phyloP scores from a whole-genome alignment of 2,797 vertebrate species.

The Emys orbicularis region DNA sequence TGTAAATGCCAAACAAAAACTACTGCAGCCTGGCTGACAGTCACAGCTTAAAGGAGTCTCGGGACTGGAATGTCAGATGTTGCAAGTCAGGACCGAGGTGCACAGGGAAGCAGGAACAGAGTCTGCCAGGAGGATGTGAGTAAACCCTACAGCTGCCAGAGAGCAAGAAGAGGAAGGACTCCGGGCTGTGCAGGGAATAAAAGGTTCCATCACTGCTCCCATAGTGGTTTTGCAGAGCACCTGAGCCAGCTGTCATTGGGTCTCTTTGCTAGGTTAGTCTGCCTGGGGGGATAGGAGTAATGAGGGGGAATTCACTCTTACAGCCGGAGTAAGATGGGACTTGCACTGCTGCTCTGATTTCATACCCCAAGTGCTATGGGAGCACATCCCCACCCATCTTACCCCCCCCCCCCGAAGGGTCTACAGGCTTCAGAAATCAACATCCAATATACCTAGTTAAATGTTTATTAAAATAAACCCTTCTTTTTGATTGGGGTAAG shows the following conservation, averaged over 20 bases:
- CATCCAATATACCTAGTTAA: too few relatives aligned
- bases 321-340: not conserved
- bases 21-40: conserved; percentile 31
- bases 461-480: not conserved
- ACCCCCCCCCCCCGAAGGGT: too few relatives aligned
- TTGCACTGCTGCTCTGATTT: not conserved
- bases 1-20: conserved; percentile 29
- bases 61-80: not conserved
- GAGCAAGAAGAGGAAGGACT: accelerated
- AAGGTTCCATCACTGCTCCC: not conserved
- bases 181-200: not conserved
- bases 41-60: not conserved
- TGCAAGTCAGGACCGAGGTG: not conserved
- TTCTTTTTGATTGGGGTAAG: not conserved
- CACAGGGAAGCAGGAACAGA: not conserved
- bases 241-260: not conserved
- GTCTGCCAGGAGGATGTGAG: not conserved
- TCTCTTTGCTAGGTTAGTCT: not conserved
- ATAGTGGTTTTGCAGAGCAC: not conserved
- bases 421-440: not conserved
- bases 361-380: too few relatives aligned
- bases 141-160: not conserved
- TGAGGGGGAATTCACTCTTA: not conserved
- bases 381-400: not conserved
- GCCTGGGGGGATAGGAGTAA: not conserved